These are phyloP conservation scores for Pachyseris speciosa DNA, from an alignment of 64 coral and sea anemone species.

Conservation along the genomic window DNA sequence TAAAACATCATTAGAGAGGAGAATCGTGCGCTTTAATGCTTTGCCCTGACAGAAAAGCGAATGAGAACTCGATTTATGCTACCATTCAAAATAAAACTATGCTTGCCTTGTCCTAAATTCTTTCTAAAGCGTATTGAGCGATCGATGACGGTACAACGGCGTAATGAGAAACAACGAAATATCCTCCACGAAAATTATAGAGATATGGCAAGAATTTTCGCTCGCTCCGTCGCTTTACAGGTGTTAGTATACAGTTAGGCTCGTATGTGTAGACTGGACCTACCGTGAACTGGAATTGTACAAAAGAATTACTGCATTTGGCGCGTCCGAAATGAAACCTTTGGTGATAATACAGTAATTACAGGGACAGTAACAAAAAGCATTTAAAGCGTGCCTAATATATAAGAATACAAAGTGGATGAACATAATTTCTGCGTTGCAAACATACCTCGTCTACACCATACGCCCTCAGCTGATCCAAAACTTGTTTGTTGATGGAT, in stretches of 20 bases:
- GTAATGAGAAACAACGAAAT: not conserved
- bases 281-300: not conserved
- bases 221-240: not conserved
- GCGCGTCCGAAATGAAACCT: not conserved
- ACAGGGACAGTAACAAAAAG: not conserved
- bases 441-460: conserved; percentile 83
- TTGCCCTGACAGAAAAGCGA: not conserved
- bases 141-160: not conserved
- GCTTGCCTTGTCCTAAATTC: not conserved
- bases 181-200: not conserved
- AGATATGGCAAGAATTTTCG: not conserved
- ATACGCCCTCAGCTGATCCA: conserved; percentile 70
- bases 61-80: not conserved
- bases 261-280: not conserved
- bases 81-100: not conserved
- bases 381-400: not conserved
- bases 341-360: not conserved
- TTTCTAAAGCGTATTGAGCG: not conserved
- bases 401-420: no score
- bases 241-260: not conserved
- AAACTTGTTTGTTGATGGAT: conserved; percentile 69
- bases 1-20: not conserved
- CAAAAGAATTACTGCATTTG: not conserved
- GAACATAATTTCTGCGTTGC: not conserved
- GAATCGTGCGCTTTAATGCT: not conserved